A percentile compares a stretch with the other conserved stretches of the same genome.
These are phyloP conservation scores for Momotus momota DNA, from an alignment of 2,797 vertebrate genomes.

Conservation along the genomic window DNA sequence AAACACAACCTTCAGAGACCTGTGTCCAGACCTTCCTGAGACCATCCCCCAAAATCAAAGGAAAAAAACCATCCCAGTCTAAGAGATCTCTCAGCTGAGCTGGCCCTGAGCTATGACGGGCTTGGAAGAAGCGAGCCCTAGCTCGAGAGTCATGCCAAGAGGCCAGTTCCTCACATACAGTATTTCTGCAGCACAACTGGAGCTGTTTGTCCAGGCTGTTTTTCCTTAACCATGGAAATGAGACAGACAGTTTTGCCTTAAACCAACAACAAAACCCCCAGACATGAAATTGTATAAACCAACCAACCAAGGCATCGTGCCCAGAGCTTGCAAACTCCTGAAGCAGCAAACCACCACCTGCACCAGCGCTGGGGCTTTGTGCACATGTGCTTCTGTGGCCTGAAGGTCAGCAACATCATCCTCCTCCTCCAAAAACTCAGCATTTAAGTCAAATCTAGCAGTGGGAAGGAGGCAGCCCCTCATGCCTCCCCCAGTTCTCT, in stretches of 20 bases:
- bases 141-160: rapidly evolving
- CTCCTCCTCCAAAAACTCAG: neutral
- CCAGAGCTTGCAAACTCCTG: neutral
- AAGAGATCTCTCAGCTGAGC: neutral
- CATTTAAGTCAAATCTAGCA: neutral
- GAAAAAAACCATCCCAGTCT: neutral
- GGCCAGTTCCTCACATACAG: rapidly evolving
- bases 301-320: neutral
- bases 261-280: neutral
- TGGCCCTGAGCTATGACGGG: neutral
- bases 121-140: neutral
- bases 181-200: neutral
- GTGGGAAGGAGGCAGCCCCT: rapidly evolving
- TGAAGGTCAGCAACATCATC: rapidly evolving
- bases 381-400: rapidly evolving
- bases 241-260: neutral
- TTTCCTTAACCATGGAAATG: neutral
- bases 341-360: neutral
- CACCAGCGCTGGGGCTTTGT: neutral
- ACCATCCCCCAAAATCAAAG: neutral
- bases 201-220: neutral
- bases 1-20: neutral
- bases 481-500: neutral
- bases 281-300: rapidly evolving
- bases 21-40: neutral